Base-by-base conservation (phyloP, 2,113 vertebrate species). In the Scartelaos histophorus region DNA sequence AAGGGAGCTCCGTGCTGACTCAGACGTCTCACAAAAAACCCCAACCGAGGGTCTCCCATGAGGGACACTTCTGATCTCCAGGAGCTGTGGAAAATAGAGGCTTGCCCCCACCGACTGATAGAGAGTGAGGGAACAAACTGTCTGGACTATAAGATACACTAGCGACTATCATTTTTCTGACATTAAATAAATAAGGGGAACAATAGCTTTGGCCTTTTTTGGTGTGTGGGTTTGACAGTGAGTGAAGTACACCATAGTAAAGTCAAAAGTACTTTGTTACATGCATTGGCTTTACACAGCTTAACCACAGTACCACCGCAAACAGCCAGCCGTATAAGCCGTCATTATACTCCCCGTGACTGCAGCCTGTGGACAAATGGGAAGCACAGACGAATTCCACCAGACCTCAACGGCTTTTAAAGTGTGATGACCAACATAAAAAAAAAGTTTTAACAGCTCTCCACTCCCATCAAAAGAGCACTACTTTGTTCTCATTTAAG, bases 1-100 rank as follows among this genome's bases (percentile, higher is more conserved):
- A 7, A 58, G 86, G 84, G 90, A 83, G 25, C 82, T 64, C 57
- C 73, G 25, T 78, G 80, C 88, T 85, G 87, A 85, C 78, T 88
- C 81, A 70, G 82, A 82, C 74, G 82, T 76, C 75, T 86, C 77
- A 84, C 83, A 84, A 83, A 57, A 86, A 73, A 35, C 80, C 79
- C 78, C 69, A 43, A 58, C 70, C 67, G 68, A 58, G 69, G 78
- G 34, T 73, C 70, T 85, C 86, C 85, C 86, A 66, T 29, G 75
- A 75, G 88, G 66, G 66, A 73, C 19, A 56, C 80, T 69, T 71
- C 78, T 73, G 66, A 83, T 75, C 76, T 72, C 64, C 57, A 67
- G 11, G 22, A 72, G 43, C 71, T 62, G 47, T 38, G 62, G 79
- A 78, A 74, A 78, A 73, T 58, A 79, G 74, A 76, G 54, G 74